Percentiles rank a stretch among this genome's conserved stretches.
These are phyloP conservation scores for Musca vetustissima DNA, from an alignment of 1,140 invertebrate species.

Conservation along the genomic window DNA sequence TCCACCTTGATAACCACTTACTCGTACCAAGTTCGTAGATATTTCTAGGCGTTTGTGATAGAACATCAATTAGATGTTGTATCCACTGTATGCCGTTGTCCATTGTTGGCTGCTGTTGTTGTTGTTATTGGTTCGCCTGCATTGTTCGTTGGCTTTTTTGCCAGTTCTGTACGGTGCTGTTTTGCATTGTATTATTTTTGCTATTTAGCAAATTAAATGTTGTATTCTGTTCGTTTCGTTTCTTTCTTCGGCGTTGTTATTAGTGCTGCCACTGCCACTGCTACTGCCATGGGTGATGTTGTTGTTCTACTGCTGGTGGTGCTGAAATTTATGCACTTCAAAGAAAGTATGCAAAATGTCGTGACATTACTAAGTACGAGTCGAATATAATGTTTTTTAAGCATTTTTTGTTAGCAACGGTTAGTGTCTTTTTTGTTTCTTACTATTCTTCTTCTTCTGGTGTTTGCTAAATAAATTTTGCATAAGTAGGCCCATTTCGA, in stretches of 20 bases:
- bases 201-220: slow-evolving; percentile 33
- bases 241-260: slow-evolving; percentile 5
- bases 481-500: slow-evolving; percentile 22
- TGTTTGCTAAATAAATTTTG: slow-evolving; percentile 10
- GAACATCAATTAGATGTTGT: not conserved
- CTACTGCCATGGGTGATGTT: not conserved
- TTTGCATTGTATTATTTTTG: slow-evolving; percentile 26
- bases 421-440: slow-evolving; percentile 3
- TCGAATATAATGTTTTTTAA: slow-evolving; percentile 16
- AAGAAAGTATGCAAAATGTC: slow-evolving; percentile 23
- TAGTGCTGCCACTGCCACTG: slow-evolving; percentile 5
- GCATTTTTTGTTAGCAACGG: slow-evolving; percentile 8
- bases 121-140: not conserved
- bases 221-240: slow-evolving; percentile 17
- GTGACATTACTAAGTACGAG: slow-evolving; percentile 14
- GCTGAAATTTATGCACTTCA: slow-evolving; percentile 23
- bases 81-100: not conserved
- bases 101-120: not conserved
- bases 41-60: too few relatives aligned
- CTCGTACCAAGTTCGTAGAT: too few relatives aligned
- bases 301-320: not conserved
- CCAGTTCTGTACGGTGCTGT: not conserved
- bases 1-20: too few relatives aligned
- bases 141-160: slow-evolving; percentile 1
- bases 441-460: not conserved